A percentile compares a stretch with the other conserved stretches of the same genome.
Conservation (phyloP, 2,888 invertebrate genomes). For the Eretmocerus hayati region DNA sequence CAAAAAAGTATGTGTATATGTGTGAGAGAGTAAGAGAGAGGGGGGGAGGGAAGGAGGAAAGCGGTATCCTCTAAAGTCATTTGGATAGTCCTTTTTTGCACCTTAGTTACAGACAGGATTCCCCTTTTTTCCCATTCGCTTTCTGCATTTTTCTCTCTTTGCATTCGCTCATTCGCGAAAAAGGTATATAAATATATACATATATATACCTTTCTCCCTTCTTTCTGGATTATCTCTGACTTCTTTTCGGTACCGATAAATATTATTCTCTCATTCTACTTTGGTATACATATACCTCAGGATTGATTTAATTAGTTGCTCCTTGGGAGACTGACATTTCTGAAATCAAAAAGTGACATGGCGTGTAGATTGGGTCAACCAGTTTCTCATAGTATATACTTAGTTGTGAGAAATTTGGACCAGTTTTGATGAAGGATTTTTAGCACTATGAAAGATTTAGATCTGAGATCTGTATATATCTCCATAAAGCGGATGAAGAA, state of each 20-base stretch:
- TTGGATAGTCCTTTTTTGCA: conserved; percentile 6
- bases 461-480: no score
- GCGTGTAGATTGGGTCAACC: no score
- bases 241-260: conserved; percentile 14
- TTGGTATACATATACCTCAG: conserved; percentile 9
- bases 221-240: conserved; percentile 1
- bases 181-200: no score
- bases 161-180: background rate
- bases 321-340: background rate
- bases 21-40: background rate
- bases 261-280: conserved; percentile 16
- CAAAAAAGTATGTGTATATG: no score
- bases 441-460: no score
- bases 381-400: no score
- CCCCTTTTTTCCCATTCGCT: conserved; percentile 12
- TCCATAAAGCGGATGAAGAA: no score
- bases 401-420: no score
- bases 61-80: conserved; percentile 20
- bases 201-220: no score
- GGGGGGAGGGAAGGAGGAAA: background rate
- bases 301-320: conserved; percentile 22
- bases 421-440: no score
- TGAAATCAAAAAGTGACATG: no score
- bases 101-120: no score
- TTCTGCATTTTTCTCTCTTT: conserved; percentile 17